These are phyloP conservation scores for Puntigrus tetrazona DNA, from an alignment of 2,113 vertebrate species.

Conservation along the genomic window DNA sequence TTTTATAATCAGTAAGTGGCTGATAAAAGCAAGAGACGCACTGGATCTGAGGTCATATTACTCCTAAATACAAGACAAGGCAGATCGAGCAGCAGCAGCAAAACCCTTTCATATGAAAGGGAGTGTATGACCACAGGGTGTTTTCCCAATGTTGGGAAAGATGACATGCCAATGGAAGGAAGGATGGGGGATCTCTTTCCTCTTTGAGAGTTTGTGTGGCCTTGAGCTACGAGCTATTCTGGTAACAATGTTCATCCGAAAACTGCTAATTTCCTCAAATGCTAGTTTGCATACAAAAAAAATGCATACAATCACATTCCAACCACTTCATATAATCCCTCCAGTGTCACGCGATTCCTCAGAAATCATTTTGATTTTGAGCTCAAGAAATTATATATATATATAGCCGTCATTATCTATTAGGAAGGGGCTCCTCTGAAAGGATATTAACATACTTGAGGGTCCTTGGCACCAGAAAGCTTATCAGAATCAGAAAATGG, in stretches of 20 bases:
- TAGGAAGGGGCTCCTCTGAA: not conserved
- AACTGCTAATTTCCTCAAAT: not conserved
- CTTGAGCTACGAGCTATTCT: conserved; percentile 8
- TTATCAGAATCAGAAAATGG: not conserved
- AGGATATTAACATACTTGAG: not conserved
- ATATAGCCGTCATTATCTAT: not conserved
- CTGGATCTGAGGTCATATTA: not conserved
- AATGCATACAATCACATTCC: not conserved
- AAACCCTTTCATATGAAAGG: not conserved
- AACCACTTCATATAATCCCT: not conserved
- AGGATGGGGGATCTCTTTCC: conserved; percentile 35
- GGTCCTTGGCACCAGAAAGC: not conserved
- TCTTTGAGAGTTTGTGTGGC: conserved; percentile 19
- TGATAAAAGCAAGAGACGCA: not conserved
- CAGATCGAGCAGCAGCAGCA: not conserved
- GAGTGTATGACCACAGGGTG: conserved; percentile 38
- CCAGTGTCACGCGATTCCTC: not conserved
- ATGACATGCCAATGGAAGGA: conserved; percentile 28
- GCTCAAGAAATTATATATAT: not conserved
- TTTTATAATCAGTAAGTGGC: not conserved
- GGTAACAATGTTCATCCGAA: not conserved
- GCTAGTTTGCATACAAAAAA: not conserved
- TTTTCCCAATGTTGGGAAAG: conserved; percentile 13
- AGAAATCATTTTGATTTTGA: not conserved
- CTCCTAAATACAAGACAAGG: conserved; percentile 17